Base-by-base conservation (phyloP, 2,797 vertebrate genomes). In the Smutsia temminckii region DNA sequence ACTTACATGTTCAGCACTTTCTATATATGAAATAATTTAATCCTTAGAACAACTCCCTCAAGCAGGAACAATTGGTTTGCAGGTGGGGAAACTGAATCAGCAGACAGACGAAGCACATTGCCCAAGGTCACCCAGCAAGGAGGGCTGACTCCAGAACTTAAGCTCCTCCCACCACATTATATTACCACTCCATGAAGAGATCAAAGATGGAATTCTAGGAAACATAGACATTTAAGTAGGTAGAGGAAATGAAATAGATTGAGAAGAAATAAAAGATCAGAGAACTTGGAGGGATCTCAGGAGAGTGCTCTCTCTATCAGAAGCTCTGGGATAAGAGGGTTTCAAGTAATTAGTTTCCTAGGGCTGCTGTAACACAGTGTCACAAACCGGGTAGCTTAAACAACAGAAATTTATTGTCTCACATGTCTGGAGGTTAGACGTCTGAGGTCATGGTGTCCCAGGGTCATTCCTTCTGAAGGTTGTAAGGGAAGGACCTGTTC, bases 41-140 rank as follows among this genome's bases (percentile, higher is more conserved):
- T 74, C 75, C 53, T 87, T 87, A 63, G 34, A 89, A 89, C 27
- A 95, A 93, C 27, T 37, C 21, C 83, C 34, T 95, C n/a, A 72
- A 32, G 0, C 61, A 84, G 34, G 18, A 84, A 79, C 49, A 87
- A 81, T 23, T 53, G 14, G 23, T 87, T 87, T 80, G 12, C 59
- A 86, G 5, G 6, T 75, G 27, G 34, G 27, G 40, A 80, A 91
- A 85, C 66, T 27, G 55, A 95, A 63, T 85, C 84, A 91, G 59
- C 29, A 90, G 69, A 93, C 25, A 40, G 55, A 88, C 75, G 23
- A 80, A 94, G 91, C 12, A 55, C n/a, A 87, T 74, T 59, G 63
- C 32, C 64, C 64, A 79, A 79, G 8, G 46, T 63, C 46, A 51
- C 32, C n/a, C 14, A 53, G 42, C n/a, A 89, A 75, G 29, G 37